Percentiles rank a stretch among this genome's conserved stretches.
Conservation (phyloP, 1,140 invertebrate species). For the Magallana angulata region DNA sequence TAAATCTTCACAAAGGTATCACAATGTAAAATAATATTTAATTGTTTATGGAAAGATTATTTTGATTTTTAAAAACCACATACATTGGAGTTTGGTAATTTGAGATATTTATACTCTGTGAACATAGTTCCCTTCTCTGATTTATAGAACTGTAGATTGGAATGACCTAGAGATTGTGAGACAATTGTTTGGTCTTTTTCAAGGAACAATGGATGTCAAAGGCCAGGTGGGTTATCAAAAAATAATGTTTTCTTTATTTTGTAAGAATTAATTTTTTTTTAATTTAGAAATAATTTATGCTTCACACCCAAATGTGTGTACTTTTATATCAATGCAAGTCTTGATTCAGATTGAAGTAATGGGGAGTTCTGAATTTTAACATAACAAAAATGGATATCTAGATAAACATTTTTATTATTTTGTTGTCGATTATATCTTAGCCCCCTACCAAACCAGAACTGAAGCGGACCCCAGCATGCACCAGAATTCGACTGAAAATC, state of each 20-base stretch:
- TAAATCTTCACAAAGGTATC: too few relatives aligned
- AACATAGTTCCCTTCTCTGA: not conserved
- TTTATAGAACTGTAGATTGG: conserved; percentile 88
- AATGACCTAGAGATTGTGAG: conserved; percentile 84
- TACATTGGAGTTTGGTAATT: not conserved
- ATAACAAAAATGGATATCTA: not conserved
- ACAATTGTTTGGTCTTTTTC: conserved; percentile 88
- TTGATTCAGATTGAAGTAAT: too few relatives aligned
- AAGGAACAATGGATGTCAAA: conserved; percentile 85
- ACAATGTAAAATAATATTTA: too few relatives aligned
- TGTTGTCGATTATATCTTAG: conserved; percentile 31
- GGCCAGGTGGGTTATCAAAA: conserved; percentile 74
- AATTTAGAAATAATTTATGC: too few relatives aligned
- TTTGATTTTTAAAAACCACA: not conserved
- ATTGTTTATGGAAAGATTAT: not conserved
- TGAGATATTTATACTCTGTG: not conserved
- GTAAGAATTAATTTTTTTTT: too few relatives aligned
- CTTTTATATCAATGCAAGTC: too few relatives aligned
- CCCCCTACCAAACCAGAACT: conserved; percentile 82
- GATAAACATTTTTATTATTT: not conserved
- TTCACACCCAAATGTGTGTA: too few relatives aligned
- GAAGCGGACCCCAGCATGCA: conserved; percentile 86
- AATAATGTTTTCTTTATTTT: too few relatives aligned
- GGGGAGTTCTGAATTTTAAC: too few relatives aligned
- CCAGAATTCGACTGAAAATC: conserved; percentile 90